phyloP scores from a whole-genome alignment of 2,113 vertebrate species.

The Aleadryas rufinucha region DNA sequence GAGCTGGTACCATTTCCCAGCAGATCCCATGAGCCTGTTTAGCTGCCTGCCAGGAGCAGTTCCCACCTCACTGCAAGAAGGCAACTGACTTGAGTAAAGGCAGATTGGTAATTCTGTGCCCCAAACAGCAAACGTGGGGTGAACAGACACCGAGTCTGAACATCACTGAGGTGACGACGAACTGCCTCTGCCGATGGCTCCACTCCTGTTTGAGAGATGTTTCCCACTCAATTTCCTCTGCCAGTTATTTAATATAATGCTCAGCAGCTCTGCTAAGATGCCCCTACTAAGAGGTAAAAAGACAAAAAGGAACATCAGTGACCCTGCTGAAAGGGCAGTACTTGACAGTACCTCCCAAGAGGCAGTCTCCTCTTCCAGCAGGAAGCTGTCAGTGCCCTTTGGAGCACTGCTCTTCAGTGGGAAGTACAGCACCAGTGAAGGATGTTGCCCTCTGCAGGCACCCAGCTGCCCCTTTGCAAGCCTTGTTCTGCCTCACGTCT shows the following conservation, averaged over 20 bases:
- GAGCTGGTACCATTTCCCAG: slow-evolving; percentile 3
- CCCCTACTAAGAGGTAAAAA: slow-evolving; percentile 32
- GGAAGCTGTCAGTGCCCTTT: slow-evolving; percentile 22
- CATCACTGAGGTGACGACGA: background rate
- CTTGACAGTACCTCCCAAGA: background rate
- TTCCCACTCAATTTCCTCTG: background rate
- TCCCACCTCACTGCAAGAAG: slow-evolving; percentile 40
- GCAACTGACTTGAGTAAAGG: slow-evolving; percentile 41
- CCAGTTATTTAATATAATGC: background rate
- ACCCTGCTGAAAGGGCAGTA: background rate
- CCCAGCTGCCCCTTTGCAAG: slow-evolving; percentile 18
- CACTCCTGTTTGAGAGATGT: background rate
- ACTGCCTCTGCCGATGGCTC: background rate
- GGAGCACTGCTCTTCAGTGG: slow-evolving; percentile 39
- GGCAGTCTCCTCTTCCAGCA: slow-evolving; percentile 4
- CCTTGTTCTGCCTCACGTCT: background rate
- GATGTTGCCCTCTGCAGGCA: slow-evolving; percentile 31
- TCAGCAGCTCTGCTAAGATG: slow-evolving; percentile 1
- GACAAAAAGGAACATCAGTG: slow-evolving; percentile 2
- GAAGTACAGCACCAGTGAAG: slow-evolving; percentile 41
- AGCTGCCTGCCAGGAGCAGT: slow-evolving; percentile 15
- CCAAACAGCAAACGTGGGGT: background rate
- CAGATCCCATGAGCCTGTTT: background rate
- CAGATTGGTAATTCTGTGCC: slow-evolving; percentile 20
- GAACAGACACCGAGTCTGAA: background rate